Percentiles rank a stretch among this genome's conserved stretches.
These are phyloP conservation scores for Eudyptes chrysolophus DNA, from an alignment of 2,113 vertebrate genomes.

Conservation along the genomic window DNA sequence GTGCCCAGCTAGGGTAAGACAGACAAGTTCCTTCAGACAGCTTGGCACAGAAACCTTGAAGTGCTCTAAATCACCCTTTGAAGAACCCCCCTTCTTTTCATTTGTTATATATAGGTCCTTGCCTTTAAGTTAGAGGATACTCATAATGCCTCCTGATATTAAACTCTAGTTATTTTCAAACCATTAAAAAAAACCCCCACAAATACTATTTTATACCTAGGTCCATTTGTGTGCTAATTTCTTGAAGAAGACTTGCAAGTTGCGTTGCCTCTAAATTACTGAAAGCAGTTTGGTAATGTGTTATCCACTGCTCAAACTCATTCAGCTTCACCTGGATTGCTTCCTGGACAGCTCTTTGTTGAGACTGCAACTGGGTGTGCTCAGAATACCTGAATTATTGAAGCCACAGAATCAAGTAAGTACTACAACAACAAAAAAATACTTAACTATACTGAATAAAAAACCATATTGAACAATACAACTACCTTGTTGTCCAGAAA, in stretches of 20 bases:
- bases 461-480: background rate
- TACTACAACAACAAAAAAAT: background rate
- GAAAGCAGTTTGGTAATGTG: slow-evolving; percentile 97
- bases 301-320: slow-evolving; percentile 96
- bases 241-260: slow-evolving; percentile 94
- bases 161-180: background rate
- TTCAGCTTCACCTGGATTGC: slow-evolving; percentile 94
- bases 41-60: background rate
- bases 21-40: background rate
- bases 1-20: background rate
- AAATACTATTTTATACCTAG: slow-evolving; percentile 79
- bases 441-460: background rate
- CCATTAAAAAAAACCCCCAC: background rate
- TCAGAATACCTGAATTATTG: slow-evolving; percentile 87
- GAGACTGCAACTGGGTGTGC: slow-evolving; percentile 93
- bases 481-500: background rate
- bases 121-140: background rate
- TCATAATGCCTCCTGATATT: background rate
- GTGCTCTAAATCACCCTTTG: background rate
- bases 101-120: background rate
- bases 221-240: slow-evolving; percentile 96
- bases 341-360: slow-evolving; percentile 92
- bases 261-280: slow-evolving; percentile 92
- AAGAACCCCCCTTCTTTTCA: background rate
- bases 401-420: background rate